Evolutionary conservation across 37 sponge, comb jelly and placozoan genomes (phyloP).

Genomic region (Ianthella basta): DNA sequence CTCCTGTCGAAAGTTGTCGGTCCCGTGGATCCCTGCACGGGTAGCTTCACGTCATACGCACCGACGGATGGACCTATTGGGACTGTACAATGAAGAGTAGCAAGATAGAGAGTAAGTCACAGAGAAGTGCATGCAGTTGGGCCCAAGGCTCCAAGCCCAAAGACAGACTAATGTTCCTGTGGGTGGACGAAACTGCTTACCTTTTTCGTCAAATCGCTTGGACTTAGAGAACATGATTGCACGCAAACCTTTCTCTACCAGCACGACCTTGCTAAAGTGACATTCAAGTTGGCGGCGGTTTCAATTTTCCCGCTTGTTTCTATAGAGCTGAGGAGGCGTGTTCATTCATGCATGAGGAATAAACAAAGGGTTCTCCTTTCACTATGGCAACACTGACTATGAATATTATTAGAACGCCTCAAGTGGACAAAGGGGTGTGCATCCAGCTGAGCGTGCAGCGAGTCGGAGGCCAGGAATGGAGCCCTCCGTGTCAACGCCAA

Average conservation of each 20-base stretch:
- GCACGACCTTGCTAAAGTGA: no score
- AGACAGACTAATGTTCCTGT: background rate
- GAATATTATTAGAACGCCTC: no score
- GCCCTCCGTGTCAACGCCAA: background rate
- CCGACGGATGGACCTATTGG: background rate
- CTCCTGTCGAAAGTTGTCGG: no score
- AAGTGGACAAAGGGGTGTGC: no score
- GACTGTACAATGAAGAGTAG: background rate
- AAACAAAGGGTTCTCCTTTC: no score
- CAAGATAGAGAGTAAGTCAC: background rate
- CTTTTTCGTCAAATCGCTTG: conserved; percentile 16
- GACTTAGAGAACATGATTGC: background rate
- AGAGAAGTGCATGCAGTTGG: background rate
- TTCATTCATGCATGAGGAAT: background rate
- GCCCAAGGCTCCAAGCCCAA: background rate
- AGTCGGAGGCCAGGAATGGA: background rate
- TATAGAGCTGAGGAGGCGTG: background rate
- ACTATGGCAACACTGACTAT: no score
- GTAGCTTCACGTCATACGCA: background rate
- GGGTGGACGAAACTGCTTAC: background rate
- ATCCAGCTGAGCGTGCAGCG: background rate
- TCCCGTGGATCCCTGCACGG: no score
- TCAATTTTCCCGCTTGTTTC: conserved; percentile 9
- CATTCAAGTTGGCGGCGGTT: background rate
- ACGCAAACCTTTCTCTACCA: no score